Conservation (phyloP, 2,797 vertebrate genomes). For the Cossypha polioptera region DNA sequence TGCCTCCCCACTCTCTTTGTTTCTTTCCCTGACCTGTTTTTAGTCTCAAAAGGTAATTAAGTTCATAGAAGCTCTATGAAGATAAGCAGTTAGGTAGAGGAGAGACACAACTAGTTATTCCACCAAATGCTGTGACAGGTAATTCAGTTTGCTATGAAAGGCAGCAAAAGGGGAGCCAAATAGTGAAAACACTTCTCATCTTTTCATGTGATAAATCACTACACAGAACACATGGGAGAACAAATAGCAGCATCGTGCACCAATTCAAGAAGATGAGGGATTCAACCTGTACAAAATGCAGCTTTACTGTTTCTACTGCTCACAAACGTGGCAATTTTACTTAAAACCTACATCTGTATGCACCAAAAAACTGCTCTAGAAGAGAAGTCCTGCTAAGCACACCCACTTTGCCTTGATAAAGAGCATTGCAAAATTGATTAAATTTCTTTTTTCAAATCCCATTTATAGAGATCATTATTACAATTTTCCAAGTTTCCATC, state of each 20-base stretch:
- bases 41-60: background rate
- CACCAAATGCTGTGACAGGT: rapidly evolving
- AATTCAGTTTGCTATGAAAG: background rate
- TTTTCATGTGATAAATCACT: background rate
- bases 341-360: background rate
- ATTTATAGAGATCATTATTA: background rate
- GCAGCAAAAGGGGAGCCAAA: background rate
- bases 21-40: background rate
- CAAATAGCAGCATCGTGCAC: rapidly evolving
- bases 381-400: background rate
- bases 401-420: background rate
- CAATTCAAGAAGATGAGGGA: background rate
- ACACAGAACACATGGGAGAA: background rate
- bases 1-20: background rate
- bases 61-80: background rate
- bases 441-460: background rate
- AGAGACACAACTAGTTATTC: background rate
- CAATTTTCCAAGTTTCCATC: background rate
- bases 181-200: background rate
- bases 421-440: background rate
- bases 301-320: background rate
- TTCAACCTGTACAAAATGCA: background rate
- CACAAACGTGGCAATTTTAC: background rate
- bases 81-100: background rate
- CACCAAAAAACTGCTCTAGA: background rate